These are phyloP conservation scores for Otis tarda DNA, from an alignment of 2,113 vertebrate species.

Conservation along the genomic window DNA sequence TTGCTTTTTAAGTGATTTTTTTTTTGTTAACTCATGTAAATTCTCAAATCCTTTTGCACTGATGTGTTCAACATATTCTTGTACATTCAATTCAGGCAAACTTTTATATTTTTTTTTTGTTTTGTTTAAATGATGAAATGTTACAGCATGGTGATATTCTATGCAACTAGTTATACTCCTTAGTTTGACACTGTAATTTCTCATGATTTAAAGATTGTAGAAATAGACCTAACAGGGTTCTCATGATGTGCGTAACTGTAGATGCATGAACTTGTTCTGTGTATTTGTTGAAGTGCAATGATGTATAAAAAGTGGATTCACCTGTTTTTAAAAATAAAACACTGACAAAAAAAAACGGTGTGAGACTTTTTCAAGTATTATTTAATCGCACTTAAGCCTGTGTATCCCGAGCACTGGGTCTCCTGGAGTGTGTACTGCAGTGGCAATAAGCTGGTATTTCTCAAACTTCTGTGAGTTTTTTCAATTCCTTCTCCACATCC, in stretches of 20 bases:
- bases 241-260: conserved; percentile 87
- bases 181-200: conserved; percentile 85
- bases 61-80: conserved; percentile 88
- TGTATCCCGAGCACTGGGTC: neutral
- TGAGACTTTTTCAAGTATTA: neutral
- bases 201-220: conserved; percentile 81
- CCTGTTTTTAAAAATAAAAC: conserved; percentile 98
- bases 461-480: conserved; percentile 77
- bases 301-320: conserved; percentile 91
- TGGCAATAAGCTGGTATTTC: neutral
- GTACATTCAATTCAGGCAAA: conserved; percentile 82
- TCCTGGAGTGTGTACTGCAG: neutral
- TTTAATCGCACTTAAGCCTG: neutral
- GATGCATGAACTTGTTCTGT: conserved; percentile 95
- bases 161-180: conserved; percentile 95
- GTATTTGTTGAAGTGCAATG: conserved; percentile 92
- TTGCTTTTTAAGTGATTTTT: conserved; percentile 82
- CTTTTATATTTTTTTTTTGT: conserved; percentile 83
- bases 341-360: conserved; percentile 43
- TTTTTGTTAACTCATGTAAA: conserved; percentile 82
- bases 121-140: conserved; percentile 72
- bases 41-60: conserved; percentile 95
- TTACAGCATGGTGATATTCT: conserved; percentile 98
- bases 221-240: conserved; percentile 81
- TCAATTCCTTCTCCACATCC: conserved; percentile 85